A percentile compares a stretch with the other conserved stretches of the same genome.
These are phyloP conservation scores for Oppia nitens DNA, from an alignment of 1,140 invertebrate genomes.

Conservation along the genomic window DNA sequence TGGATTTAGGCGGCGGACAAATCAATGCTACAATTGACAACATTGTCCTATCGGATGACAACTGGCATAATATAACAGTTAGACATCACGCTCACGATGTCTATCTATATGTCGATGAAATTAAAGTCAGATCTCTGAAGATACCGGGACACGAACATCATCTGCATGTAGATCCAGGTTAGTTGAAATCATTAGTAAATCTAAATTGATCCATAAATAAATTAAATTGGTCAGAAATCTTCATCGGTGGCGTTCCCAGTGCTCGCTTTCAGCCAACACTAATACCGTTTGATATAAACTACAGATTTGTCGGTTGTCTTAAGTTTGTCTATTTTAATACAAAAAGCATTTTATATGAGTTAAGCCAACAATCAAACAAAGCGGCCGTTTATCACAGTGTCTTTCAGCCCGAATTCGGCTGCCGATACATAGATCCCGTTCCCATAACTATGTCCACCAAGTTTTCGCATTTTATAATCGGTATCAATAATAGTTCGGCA, in stretches of 20 bases:
- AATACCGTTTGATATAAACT: slow-evolving; percentile 19
- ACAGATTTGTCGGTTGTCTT: slow-evolving; percentile 56
- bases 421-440: slow-evolving; percentile 24
- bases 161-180: slow-evolving; percentile 82
- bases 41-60: slow-evolving; percentile 34
- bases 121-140: slow-evolving; percentile 37
- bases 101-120: slow-evolving; percentile 47
- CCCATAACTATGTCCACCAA: slow-evolving; percentile 6
- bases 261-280: neutral
- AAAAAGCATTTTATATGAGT: slow-evolving; percentile 68
- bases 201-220: too few relatives aligned
- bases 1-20: slow-evolving; percentile 60
- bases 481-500: neutral
- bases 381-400: slow-evolving; percentile 50
- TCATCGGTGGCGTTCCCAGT: slow-evolving; percentile 7
- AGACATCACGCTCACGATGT: slow-evolving; percentile 53
- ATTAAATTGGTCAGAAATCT: slow-evolving; percentile 19
- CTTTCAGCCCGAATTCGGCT: slow-evolving; percentile 58
- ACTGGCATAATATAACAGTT: slow-evolving; percentile 79
- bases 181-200: slow-evolving; percentile 37
- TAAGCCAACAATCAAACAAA: slow-evolving; percentile 41
- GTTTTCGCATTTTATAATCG: slow-evolving; percentile 4
- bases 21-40: slow-evolving; percentile 19
- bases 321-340: slow-evolving; percentile 86
- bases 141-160: slow-evolving; percentile 52